phyloP scores from a whole-genome alignment of 2,888 invertebrate species.

The Eristalis arbustorum region DNA sequence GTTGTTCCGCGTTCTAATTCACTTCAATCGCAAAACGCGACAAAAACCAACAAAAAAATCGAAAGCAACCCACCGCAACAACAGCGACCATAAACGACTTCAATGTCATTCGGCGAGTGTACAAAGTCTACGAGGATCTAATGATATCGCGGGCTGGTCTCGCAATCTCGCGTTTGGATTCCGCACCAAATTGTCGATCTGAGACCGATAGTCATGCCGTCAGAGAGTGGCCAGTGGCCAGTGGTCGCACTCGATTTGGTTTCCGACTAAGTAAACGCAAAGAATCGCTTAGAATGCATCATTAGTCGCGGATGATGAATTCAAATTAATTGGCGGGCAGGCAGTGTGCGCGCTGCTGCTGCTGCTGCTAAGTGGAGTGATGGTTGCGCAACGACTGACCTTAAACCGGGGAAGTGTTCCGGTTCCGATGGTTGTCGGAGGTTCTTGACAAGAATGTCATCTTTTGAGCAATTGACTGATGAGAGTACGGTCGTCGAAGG shows the following conservation, averaged over 20 bases:
- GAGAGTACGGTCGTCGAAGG: too few relatives aligned
- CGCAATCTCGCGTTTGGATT: not conserved
- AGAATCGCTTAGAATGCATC: conserved; percentile 19
- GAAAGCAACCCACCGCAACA: not conserved
- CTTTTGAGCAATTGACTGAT: not conserved
- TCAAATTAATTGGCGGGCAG: not conserved
- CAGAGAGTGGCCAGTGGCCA: not conserved
- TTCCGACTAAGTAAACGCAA: not conserved
- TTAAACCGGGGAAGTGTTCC: conserved; percentile 6
- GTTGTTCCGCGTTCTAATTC: conserved; percentile 38
- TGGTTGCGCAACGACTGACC: conserved; percentile 30
- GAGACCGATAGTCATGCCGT: not conserved
- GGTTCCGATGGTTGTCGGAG: not conserved
- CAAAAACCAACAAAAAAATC: not conserved
- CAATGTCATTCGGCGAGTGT: not conserved
- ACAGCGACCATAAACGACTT: not conserved
- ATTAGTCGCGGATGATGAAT: conserved; percentile 32
- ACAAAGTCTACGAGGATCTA: conserved; percentile 6
- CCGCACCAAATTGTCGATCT: not conserved
- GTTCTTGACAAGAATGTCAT: not conserved
- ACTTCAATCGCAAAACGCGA: not conserved
- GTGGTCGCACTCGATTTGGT: not conserved
- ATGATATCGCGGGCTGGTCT: not conserved
- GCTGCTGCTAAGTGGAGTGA: too few relatives aligned
- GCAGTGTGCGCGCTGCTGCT: too few relatives aligned